Conservation (phyloP, 2,113 vertebrate genomes). For the Malurus melanocephalus region DNA sequence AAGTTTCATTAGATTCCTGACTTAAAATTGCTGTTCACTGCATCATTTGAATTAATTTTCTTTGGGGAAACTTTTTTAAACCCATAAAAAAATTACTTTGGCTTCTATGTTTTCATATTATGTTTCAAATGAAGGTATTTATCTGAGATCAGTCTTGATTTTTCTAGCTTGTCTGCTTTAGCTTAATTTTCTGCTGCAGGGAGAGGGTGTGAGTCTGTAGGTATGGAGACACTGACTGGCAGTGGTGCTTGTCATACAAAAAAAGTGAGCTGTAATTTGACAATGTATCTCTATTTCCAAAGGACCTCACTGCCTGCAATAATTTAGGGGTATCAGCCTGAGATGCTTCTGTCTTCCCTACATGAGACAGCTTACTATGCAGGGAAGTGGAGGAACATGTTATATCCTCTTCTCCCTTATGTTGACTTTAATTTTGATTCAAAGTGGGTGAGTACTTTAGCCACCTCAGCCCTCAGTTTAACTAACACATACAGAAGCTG, state of each 20-base stretch:
- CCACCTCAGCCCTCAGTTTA: neutral
- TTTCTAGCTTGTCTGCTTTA: neutral
- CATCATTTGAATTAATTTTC: neutral
- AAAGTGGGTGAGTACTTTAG: neutral
- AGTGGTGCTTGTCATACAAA: fast-evolving
- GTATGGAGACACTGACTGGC: neutral
- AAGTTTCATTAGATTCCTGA: neutral
- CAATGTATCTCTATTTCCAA: neutral
- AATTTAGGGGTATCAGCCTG: neutral
- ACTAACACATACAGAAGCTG: neutral
- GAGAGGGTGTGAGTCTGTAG: neutral
- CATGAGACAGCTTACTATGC: neutral
- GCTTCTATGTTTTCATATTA: neutral
- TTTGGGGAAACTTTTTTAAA: neutral
- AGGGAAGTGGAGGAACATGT: neutral
- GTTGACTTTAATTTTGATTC: neutral
- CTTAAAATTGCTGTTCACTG: neutral
- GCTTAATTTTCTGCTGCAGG: neutral
- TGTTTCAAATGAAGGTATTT: neutral
- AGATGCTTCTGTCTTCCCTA: neutral
- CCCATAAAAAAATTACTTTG: neutral
- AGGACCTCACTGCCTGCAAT: neutral
- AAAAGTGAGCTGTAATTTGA: neutral
- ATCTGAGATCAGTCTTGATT: neutral
- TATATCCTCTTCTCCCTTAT: neutral